Conservation (phyloP, 2,113 vertebrate species). For the Pyrgilauda ruficollis region DNA sequence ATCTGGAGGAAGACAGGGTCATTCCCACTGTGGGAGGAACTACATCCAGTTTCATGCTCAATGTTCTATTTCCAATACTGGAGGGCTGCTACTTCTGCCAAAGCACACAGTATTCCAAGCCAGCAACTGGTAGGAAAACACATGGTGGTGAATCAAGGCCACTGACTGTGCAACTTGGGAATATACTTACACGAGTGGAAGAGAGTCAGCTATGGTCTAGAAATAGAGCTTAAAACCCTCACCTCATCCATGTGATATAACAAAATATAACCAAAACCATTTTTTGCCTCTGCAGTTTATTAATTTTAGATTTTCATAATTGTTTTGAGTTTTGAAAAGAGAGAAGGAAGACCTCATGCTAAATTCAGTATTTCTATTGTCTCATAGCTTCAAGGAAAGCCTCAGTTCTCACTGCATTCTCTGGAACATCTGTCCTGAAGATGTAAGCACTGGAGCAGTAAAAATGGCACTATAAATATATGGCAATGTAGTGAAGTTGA, state of each 20-base stretch:
- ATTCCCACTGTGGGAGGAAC: neutral
- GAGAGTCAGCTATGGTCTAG: neutral
- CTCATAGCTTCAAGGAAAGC: neutral
- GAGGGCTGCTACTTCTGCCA: neutral
- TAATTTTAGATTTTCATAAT: neutral
- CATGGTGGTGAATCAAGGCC: neutral
- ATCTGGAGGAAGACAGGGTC: conserved; percentile 15
- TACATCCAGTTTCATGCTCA: neutral
- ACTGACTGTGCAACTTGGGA: neutral
- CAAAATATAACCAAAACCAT: neutral
- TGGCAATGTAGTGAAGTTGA: neutral
- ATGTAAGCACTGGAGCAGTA: neutral
- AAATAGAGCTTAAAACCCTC: neutral
- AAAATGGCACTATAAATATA: neutral
- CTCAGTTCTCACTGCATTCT: neutral
- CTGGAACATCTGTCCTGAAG: neutral
- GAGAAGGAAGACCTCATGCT: neutral
- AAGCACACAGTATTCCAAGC: neutral
- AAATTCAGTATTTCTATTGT: neutral
- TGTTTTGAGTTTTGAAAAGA: neutral
- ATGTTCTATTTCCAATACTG: neutral
- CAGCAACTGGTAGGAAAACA: neutral
- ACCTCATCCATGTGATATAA: neutral
- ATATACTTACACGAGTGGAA: neutral
- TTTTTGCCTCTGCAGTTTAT: neutral